Percentiles rank a stretch among this genome's conserved stretches.
phyloP scores from a whole-genome alignment of 2,797 vertebrate species.

The Eleutherodactylus coqui region DNA sequence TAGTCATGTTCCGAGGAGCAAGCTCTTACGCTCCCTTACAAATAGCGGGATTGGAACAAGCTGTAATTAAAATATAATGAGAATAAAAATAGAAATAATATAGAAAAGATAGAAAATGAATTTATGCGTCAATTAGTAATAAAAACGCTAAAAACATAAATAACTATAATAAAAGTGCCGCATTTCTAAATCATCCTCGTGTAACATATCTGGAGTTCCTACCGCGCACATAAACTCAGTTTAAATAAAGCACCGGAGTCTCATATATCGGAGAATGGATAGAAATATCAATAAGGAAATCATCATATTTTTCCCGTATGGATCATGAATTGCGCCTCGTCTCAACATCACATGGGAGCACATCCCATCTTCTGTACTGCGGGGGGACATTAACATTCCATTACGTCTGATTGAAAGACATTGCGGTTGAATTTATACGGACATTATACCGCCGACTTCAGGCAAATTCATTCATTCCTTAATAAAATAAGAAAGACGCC shows the following conservation, averaged over 20 bases:
- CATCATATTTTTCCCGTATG: neutral
- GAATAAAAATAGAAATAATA: too few relatives aligned
- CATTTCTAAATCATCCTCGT: too few relatives aligned
- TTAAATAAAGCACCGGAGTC: neutral
- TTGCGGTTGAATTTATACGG: conserved; percentile 22
- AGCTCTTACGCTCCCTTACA: too few relatives aligned
- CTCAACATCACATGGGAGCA: neutral
- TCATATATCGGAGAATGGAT: neutral
- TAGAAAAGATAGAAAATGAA: too few relatives aligned
- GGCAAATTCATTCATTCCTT: conserved; percentile 10
- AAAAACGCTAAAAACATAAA: neutral
- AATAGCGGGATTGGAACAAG: too few relatives aligned
- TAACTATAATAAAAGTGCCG: neutral
- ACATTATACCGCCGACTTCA: conserved; percentile 4
- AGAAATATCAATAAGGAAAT: conserved; percentile 5
- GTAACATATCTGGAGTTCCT: neutral
- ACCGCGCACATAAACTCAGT: neutral
- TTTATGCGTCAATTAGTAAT: too few relatives aligned
- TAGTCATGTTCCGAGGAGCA: too few relatives aligned
- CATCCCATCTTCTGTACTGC: neutral
- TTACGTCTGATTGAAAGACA: conserved; percentile 19
- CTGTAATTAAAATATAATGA: too few relatives aligned
- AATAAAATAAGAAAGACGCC: neutral
- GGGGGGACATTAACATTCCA: conserved; percentile 21
- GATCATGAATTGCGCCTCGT: neutral